Conservation (phyloP, 2,113 vertebrate species). For the Myotis yumanensis region DNA sequence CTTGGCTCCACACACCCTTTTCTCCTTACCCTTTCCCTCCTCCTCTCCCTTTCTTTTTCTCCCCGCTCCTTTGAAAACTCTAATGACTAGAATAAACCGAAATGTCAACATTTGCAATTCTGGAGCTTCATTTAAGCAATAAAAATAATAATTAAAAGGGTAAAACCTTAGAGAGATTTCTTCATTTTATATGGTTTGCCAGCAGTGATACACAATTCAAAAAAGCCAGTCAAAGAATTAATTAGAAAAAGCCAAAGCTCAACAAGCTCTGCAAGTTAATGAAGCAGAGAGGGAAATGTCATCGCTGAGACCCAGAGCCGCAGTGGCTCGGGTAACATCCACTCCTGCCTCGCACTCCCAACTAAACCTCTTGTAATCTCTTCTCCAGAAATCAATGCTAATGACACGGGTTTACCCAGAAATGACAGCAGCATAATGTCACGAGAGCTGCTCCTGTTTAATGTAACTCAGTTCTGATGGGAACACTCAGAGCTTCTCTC, state of each 20-base stretch:
- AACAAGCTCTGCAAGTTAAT: conserved; percentile 89
- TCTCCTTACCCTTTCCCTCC: conserved; percentile 1
- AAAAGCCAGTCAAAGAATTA: conserved; percentile 89
- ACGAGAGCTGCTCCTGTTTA: conserved; percentile 75
- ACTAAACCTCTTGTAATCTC: conserved; percentile 87
- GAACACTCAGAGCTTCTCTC: conserved; percentile 53
- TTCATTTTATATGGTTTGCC: conserved; percentile 87
- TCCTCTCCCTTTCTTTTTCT: conserved; percentile 53
- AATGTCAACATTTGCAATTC: conserved; percentile 92
- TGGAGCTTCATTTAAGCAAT: conserved; percentile 87
- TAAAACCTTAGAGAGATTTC: conserved; percentile 90
- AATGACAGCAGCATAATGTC: conserved; percentile 82
- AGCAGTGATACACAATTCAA: conserved; percentile 86
- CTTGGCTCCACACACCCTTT: background rate
- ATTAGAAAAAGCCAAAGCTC: conserved; percentile 89
- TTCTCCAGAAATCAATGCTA: conserved; percentile 84
- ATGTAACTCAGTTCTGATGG: conserved; percentile 76
- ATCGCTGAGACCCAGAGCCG: conserved; percentile 85
- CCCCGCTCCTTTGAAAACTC: conserved; percentile 77
- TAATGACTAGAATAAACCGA: conserved; percentile 86
- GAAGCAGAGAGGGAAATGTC: conserved; percentile 87
- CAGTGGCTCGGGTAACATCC: conserved; percentile 83
- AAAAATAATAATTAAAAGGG: conserved; percentile 92
- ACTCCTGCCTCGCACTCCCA: conserved; percentile 82
- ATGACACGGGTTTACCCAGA: conserved; percentile 85